Base-by-base conservation (phyloP, 2,888 invertebrate species). In the Drosophila kambysellisi region DNA sequence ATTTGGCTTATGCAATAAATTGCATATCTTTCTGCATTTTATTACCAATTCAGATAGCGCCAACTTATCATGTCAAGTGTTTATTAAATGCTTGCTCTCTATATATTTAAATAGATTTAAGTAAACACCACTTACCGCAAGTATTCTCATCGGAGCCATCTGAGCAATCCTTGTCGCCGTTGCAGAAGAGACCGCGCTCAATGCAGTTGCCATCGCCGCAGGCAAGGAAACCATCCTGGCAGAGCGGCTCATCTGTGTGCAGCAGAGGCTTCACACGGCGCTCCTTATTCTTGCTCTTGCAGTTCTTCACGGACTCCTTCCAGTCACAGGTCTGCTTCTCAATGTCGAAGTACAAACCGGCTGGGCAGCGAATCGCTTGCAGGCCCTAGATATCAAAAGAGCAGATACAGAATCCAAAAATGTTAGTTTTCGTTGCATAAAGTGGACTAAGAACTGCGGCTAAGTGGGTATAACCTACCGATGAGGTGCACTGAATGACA, bases 261-360 rank as follows among this genome's bases (percentile, higher is more conserved):
- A 98, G 94, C 83, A 97, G 94, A 69, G 98, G 98, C 91, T 97
- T 97, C 25, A 96, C 95, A 93, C 97, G 97, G 78, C 97, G 95
- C 92, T 97, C 97, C 93, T 98, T 98, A 93, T 96, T 97, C 94
- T 97, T 97, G 88, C 96, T 92, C 92, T 97, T 97, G 94, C 98
- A 98, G 94, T 98, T 98, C 93, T 97, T 97, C n/a, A 98, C 98
- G 4, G 97, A 95, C 78, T 96, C 97, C 93, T 97, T 98, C 98
- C 98, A 98, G 92, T 98, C 98, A 92, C 98, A 98, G 4, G 98
- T 98, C 94, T 98, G 98, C 93, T 98, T 97, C 92, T 98, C 98
- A 91, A 98, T 97, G 93, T 98, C 98, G 94, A 98, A 98, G 94
- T 95, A 98, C 86, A 98, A 94, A 93, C 98, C 98, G 65, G 98